Evolutionary conservation across 2,113 vertebrate genomes (phyloP).

Genomic region (Carollia perspicillata): DNA sequence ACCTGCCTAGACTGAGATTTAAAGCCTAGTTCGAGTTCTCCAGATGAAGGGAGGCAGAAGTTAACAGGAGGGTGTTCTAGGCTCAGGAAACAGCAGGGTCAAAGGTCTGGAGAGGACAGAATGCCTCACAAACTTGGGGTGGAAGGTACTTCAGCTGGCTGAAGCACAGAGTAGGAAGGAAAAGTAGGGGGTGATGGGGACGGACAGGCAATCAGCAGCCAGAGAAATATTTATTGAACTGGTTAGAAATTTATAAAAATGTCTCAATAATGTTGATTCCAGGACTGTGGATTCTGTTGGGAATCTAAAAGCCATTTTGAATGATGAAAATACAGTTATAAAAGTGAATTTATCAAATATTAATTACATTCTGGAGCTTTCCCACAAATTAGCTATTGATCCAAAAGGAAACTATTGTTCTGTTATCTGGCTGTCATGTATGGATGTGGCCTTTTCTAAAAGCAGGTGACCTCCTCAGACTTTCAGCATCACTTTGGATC

Average conservation of each 20-base stretch:
- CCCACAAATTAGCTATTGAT: not conserved
- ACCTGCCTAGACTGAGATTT: not conserved
- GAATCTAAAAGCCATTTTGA: not conserved
- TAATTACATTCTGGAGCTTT: not conserved
- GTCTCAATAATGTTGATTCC: not conserved
- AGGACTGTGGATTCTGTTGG: not conserved
- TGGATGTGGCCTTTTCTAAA: not conserved
- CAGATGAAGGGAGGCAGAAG: not conserved
- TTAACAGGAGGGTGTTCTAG: not conserved
- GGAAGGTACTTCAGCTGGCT: not conserved
- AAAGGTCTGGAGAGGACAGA: not conserved
- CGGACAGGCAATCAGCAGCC: not conserved
- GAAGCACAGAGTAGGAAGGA: not conserved
- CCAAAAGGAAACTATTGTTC: not conserved
- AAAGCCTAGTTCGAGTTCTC: not conserved
- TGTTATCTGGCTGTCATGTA: not conserved
- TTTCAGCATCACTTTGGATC: not conserved
- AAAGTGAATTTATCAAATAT: not conserved
- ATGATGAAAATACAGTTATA: not conserved
- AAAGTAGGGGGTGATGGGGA: too few species aligned
- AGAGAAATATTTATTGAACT: not conserved
- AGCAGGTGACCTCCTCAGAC: not conserved
- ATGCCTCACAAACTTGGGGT: not conserved
- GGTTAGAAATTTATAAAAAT: not conserved
- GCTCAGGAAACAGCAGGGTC: not conserved